Evolutionary conservation across 2,888 invertebrate species (phyloP).

Genomic region (Carterocephalus palaemon): DNA sequence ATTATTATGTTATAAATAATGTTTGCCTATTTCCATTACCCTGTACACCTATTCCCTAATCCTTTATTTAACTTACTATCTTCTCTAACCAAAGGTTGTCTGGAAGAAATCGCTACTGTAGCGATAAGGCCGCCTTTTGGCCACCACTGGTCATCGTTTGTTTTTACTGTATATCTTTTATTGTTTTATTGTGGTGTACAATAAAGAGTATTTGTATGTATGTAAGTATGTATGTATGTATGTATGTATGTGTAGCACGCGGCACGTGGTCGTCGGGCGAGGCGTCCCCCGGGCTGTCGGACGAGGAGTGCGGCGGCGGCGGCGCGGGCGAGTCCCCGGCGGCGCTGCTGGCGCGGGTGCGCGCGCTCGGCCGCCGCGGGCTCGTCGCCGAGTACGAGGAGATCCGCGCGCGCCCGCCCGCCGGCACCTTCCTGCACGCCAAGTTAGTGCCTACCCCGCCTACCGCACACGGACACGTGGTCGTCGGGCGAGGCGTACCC

Average conservation of each 20-base stretch:
- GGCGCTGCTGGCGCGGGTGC: constrained; percentile 87
- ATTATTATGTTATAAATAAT: too few relatives aligned
- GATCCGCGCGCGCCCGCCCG: constrained; percentile 89
- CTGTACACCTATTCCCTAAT: too few relatives aligned
- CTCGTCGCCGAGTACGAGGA: constrained; percentile 93
- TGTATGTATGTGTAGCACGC: constrained; percentile 43
- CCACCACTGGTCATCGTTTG: too few relatives aligned
- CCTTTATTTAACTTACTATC: too few relatives aligned
- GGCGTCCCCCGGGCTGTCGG: constrained; percentile 90
- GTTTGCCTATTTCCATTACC: too few relatives aligned
- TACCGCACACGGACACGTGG: constrained; percentile 64
- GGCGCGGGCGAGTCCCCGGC: constrained; percentile 82
- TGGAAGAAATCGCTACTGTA: too few relatives aligned
- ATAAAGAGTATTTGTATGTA: too few relatives aligned
- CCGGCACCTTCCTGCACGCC: constrained; percentile 92
- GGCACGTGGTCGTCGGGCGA: constrained; percentile 75
- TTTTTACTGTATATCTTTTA: too few relatives aligned
- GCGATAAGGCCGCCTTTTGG: too few relatives aligned
- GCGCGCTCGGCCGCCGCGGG: constrained; percentile 87
- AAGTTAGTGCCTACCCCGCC: constrained; percentile 77
- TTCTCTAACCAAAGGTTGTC: too few relatives aligned
- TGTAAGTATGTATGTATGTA: too few relatives aligned
- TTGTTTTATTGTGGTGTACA: too few relatives aligned
- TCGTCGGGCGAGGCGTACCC: constrained; percentile 81
- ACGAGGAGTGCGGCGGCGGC: constrained; percentile 90